Evolutionary conservation across 35 echinoderm and acorn worm species (phyloP), one percentile per base, ranked within the genome.

Genomic region (Lytechinus variegatus): DNA sequence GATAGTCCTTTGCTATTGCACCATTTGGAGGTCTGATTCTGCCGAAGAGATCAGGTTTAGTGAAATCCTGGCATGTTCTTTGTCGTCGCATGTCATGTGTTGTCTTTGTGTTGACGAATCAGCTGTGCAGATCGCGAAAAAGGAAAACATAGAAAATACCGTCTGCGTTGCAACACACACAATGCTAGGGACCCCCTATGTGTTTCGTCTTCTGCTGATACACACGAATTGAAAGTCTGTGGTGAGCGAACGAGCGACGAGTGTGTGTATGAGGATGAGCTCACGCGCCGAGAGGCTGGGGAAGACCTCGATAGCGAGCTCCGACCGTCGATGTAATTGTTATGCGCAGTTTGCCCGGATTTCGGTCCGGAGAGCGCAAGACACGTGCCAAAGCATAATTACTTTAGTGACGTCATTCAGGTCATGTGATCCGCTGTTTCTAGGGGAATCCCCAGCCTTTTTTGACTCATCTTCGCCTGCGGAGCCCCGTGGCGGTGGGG

Each of bases 341-440:
- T 79, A 79, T 79, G 66, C 66, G 66, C 66, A 79, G 66, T 16
- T 79, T 5, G 16, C 4, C 19, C 19, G 19, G 21, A 79, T 79
- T 79, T 79, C 66, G 66, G 7, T 24, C 19, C 19, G 4, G 66
- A 79, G 66, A 79, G 66, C 66, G 66, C 66, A 79, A 79, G 66
- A 79, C 66, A 79, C 66, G 66, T 79, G 66, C 66, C 66, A 79
- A 79, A 79, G 66, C 66, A 79, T 79, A 79, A 79, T 79, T 79
- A 24, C 66, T 0, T 44, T 19, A 79, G 66, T 79, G 66, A 79
- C 66, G 66, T 79, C 66, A 79, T 79, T 24, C 3, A 79, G 66
- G 66, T 79, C 66, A 79, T 79, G 66, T 79, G 66, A 79, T 79
- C 66, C 66, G 19, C 66, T 79, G 66, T 79, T 79, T 79, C 66